Base-by-base conservation (phyloP, 2,888 invertebrate genomes). In the Zygogramma bicolorata region DNA sequence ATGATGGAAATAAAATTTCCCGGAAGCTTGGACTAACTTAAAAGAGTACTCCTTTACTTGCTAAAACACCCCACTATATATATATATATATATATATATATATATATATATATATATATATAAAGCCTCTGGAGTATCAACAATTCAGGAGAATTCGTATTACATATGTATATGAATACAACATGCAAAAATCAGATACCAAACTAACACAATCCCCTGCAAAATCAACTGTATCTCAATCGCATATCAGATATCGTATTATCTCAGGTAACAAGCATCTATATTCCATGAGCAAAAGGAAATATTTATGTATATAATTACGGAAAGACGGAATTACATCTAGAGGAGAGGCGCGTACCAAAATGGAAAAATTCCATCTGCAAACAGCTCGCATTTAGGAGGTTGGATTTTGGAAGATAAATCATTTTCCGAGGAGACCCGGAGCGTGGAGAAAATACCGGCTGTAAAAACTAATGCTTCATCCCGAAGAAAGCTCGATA, bases 401-500 rank as follows among this genome's bases (percentile, higher is more conserved):
- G 65, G 70, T 62, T 62, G 65, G 71, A 65, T 65, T 74, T 71
- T 60, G 18, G 18, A 70, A 77, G 70, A 79, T 79, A 77, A 79
- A 79, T 79, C 77, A 77, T 77, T 76, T 73, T 70, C 65, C 59
- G 65, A 57, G 58, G 66, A 68, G 65, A 75, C 68, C 13, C 8
- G 69, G 72, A 75, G 72, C 73, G 74, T 58, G 68, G 74, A 27
- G 68, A 70, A 71, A 71, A 75, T 71, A 59, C 70, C 68, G 73
- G 57, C 71, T 71, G 68, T 62, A 69, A 75, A 76, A 76, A 76
- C 76, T 78, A 74, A 75, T 75, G 72, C 71, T 69, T 75, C 75
- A 72, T 78, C 77, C 46, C 68, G 68, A 68, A 62, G 46, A 70
- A 59, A 61, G 61, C 73, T 70, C 68, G 61, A 73, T 73, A 73